phyloP scores from a whole-genome alignment of 2,888 invertebrate genomes.

The Macrophya annulata region DNA sequence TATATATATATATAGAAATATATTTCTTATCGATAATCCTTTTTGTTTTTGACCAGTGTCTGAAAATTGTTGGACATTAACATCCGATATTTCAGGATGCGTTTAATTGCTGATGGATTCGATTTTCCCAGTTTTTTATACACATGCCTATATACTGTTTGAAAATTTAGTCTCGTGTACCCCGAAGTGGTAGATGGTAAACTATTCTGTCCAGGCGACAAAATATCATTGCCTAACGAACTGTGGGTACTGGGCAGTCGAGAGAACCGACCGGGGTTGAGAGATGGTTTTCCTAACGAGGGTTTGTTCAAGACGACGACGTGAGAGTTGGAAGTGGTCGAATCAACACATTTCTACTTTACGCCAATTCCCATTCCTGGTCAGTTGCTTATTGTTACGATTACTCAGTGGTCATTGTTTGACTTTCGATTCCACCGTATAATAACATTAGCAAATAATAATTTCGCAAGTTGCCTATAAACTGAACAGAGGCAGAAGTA shows the following conservation, averaged over 20 bases:
- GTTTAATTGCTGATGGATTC: not conserved
- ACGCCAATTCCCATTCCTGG: not conserved
- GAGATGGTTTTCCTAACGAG: slow-evolving; percentile 52
- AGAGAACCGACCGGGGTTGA: not conserved
- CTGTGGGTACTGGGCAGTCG: slow-evolving; percentile 59
- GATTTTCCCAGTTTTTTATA: not conserved
- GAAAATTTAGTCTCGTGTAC: not conserved
- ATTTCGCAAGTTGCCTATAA: not conserved
- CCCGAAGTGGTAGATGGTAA: slow-evolving; percentile 2
- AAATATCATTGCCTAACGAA: slow-evolving; percentile 74
- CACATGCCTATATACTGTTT: not conserved
- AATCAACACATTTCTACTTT: slow-evolving; percentile 34
- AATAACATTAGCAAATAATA: not conserved
- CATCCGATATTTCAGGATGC: no score
- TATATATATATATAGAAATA: not conserved
- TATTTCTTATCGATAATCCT: not conserved
- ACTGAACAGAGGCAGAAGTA: not conserved
- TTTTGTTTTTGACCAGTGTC: no score
- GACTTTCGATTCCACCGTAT: not conserved
- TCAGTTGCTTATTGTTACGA: slow-evolving; percentile 14
- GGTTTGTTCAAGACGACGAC: slow-evolving; percentile 50
- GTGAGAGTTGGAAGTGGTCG: slow-evolving; percentile 35
- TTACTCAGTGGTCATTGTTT: slow-evolving; percentile 36
- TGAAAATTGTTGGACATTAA: not conserved
- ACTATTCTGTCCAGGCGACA: slow-evolving; percentile 66